These are phyloP conservation scores for Aegithalos caudatus DNA, from an alignment of 2,113 vertebrate genomes.

Conservation along the genomic window DNA sequence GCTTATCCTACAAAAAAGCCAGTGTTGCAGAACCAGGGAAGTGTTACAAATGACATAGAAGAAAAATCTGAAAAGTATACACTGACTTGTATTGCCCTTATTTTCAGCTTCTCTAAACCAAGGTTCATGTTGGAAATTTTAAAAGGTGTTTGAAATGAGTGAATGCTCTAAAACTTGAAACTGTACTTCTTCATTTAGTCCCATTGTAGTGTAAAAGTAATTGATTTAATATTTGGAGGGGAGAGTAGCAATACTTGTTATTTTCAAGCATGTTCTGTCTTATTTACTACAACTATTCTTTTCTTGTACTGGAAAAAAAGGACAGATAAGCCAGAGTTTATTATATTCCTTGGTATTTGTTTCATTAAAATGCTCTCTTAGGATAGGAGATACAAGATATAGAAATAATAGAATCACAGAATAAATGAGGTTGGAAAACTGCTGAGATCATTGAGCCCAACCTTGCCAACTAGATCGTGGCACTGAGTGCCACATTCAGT, in stretches of 20 bases:
- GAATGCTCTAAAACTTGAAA: background rate
- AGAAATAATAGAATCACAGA: background rate
- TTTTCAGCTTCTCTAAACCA: background rate
- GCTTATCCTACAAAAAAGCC: background rate
- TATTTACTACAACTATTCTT: background rate
- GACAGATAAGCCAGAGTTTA: background rate
- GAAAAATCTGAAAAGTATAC: background rate
- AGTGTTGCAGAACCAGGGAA: background rate
- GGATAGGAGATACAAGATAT: background rate
- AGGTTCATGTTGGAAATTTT: background rate
- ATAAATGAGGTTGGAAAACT: background rate
- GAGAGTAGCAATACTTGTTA: background rate
- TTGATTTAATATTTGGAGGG: background rate
- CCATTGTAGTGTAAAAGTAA: background rate
- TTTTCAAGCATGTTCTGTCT: background rate
- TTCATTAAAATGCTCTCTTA: background rate
- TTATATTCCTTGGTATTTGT: background rate
- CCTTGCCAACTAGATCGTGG: background rate
- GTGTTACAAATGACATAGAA: background rate
- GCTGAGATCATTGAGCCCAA: background rate
- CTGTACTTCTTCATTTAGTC: background rate
- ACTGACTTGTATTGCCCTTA: background rate
- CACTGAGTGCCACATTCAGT: background rate
- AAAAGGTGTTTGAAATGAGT: background rate
- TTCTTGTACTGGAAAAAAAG: background rate